Conservation (phyloP, 1,140 invertebrate species). For the Portunus trituberculatus region DNA sequence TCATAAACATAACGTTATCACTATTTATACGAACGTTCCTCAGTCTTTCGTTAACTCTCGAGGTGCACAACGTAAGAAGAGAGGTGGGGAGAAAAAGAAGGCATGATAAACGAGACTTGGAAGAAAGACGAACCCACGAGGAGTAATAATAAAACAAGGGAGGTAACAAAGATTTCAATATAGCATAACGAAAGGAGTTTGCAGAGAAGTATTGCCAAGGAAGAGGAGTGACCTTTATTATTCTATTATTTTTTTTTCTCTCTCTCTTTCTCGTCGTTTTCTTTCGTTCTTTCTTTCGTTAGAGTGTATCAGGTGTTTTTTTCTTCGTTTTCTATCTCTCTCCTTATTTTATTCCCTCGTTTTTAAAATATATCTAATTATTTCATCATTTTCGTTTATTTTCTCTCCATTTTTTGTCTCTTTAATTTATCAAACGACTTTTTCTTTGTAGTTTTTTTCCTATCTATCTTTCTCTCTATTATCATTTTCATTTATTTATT, state of each 20-base stretch:
- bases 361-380: not conserved
- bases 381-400: not conserved
- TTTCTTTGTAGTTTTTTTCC: not conserved
- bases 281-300: not conserved
- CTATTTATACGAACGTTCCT: too few relatives aligned
- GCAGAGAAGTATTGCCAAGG: too few relatives aligned
- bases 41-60: too few relatives aligned
- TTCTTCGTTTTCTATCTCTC: not conserved
- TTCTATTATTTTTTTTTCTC: slow-evolving; percentile 4
- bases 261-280: not conserved
- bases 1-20: too few relatives aligned
- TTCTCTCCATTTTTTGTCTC: not conserved
- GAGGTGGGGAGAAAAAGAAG: too few relatives aligned
- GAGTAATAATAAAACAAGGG: too few relatives aligned
- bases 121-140: too few relatives aligned
- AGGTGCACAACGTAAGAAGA: too few relatives aligned
- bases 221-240: not conserved
- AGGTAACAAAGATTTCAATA: too few relatives aligned
- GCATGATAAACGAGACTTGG: too few relatives aligned
- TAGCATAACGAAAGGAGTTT: too few relatives aligned
- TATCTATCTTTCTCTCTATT: not conserved
- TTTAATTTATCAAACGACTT: not conserved
- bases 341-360: not conserved
- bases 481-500: not conserved
- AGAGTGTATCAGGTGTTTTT: not conserved